These are phyloP conservation scores for Microctonus brassicae DNA, from an alignment of 2,888 invertebrate species.

Conservation along the genomic window DNA sequence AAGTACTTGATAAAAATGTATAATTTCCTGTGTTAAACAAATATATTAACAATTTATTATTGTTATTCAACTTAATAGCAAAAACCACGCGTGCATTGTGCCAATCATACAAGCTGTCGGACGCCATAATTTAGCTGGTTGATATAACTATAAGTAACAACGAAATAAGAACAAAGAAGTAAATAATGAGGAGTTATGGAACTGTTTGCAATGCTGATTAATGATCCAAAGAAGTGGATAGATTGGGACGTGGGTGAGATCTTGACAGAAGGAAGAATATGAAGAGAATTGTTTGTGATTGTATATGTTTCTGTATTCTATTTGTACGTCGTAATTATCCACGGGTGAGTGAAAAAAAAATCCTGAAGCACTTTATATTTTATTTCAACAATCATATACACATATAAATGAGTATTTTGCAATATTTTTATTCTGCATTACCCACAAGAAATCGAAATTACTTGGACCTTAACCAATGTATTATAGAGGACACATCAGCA, in stretches of 20 bases:
- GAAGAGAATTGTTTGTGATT: neutral
- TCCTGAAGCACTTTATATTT: neutral
- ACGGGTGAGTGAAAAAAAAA: neutral
- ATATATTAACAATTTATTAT: neutral
- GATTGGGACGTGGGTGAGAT: slow-evolving; percentile 47
- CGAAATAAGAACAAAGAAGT: slow-evolving; percentile 30
- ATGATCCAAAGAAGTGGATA: slow-evolving; percentile 46
- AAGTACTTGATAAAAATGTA: neutral
- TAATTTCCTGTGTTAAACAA: neutral
- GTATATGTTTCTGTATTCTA: neutral
- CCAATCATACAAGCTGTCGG: slow-evolving; percentile 40
- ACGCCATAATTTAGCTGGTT: slow-evolving; percentile 49
- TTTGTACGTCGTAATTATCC: neutral
- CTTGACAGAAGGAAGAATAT: slow-evolving; percentile 4
- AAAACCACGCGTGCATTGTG: neutral
- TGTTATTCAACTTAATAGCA: neutral
- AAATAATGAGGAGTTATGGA: slow-evolving; percentile 44
- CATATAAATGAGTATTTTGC: neutral
- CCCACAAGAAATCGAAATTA: neutral
- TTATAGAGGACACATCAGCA: neutral
- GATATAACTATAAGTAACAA: slow-evolving; percentile 35
- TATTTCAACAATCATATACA: neutral
- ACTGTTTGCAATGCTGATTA: slow-evolving; percentile 54
- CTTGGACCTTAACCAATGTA: neutral
- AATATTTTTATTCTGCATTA: neutral